Percentiles rank a stretch among this genome's conserved stretches.
These are phyloP conservation scores for Chrysaora quinquecirrha DNA, from an alignment of 30 jellyfish, hydroid and myxozoan genomes.

Conservation along the genomic window DNA sequence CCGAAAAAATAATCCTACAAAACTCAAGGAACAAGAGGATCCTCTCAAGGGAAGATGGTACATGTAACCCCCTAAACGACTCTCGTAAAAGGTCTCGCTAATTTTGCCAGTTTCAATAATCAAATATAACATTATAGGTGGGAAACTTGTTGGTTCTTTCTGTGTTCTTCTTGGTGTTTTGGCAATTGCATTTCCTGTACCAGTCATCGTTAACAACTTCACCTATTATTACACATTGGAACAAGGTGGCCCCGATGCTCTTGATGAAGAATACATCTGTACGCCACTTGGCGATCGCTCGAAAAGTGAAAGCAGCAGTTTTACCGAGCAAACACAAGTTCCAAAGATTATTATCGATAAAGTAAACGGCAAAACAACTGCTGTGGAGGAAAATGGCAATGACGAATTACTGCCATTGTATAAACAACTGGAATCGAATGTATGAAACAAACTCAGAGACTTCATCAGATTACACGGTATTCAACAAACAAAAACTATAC, in stretches of 20 bases:
- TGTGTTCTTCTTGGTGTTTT: conserved; percentile 92
- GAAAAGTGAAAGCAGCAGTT: conserved; percentile 37
- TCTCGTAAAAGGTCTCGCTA: too few relatives aligned
- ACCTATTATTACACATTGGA: conserved; percentile 93
- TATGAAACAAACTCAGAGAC: too few relatives aligned
- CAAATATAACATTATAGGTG: conserved; percentile 76
- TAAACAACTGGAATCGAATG: conserved; percentile 46
- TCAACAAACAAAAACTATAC: too few relatives aligned
- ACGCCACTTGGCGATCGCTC: conserved; percentile 77
- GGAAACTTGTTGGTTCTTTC: conserved; percentile 93
- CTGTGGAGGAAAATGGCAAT: conserved; percentile 35
- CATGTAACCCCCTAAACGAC: too few relatives aligned
- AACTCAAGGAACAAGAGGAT: too few relatives aligned
- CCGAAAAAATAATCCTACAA: too few relatives aligned
- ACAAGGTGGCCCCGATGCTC: conserved; percentile 92
- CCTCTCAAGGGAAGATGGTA: too few relatives aligned
- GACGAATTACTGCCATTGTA: conserved; percentile 44
- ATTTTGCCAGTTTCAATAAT: too few relatives aligned
- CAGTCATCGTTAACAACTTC: conserved; percentile 94
- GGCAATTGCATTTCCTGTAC: conserved; percentile 97
- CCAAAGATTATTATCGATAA: conserved; percentile 57
- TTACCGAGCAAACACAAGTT: conserved; percentile 9
- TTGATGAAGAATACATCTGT: conserved; percentile 85
- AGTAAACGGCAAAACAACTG: conserved; percentile 53
- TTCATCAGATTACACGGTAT: too few relatives aligned